phyloP scores from a whole-genome alignment of 53 echinoderm and acorn worm genomes.

The Holothuria leucospilota region DNA sequence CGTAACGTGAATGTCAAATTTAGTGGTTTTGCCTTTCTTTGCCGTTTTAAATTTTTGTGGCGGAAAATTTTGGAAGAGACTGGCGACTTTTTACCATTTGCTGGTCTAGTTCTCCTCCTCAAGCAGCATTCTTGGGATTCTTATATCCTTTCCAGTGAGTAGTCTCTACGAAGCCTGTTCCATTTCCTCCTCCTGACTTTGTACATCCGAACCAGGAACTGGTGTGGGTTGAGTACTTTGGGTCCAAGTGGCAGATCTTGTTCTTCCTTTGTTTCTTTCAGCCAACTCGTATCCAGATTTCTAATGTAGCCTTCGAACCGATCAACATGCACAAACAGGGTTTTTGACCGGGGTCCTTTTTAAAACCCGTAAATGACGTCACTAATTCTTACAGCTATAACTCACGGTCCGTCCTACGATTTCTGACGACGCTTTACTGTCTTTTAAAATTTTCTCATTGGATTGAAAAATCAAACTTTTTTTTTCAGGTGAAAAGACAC shows the following conservation, averaged over 20 bases:
- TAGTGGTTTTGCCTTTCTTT: too few relatives aligned
- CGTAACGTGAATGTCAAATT: too few relatives aligned
- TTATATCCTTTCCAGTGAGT: too few relatives aligned
- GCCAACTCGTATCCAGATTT: neutral
- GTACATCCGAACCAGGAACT: too few relatives aligned
- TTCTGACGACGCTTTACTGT: slow-evolving; percentile 32
- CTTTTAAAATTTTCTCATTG: slow-evolving; percentile 30
- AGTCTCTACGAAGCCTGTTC: too few relatives aligned
- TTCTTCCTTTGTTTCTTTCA: neutral
- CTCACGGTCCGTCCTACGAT: slow-evolving; percentile 64
- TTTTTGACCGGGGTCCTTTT: slow-evolving; percentile 9
- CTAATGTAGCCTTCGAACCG: slow-evolving; percentile 44
- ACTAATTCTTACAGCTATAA: slow-evolving; percentile 28
- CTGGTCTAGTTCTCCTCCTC: too few relatives aligned
- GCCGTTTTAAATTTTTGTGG: too few relatives aligned
- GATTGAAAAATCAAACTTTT: slow-evolving; percentile 61
- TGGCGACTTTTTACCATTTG: too few relatives aligned
- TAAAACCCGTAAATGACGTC: slow-evolving; percentile 59
- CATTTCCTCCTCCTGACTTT: too few relatives aligned
- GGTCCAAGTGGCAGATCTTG: too few relatives aligned
- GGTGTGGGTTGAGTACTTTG: neutral
- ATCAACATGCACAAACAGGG: slow-evolving; percentile 60
- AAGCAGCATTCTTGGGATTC: too few relatives aligned
- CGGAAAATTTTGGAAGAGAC: too few relatives aligned
- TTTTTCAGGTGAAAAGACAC: slow-evolving; percentile 23